phyloP scores from a whole-genome alignment of 1,140 invertebrate species.

The Brachionus asplanchnoidis region DNA sequence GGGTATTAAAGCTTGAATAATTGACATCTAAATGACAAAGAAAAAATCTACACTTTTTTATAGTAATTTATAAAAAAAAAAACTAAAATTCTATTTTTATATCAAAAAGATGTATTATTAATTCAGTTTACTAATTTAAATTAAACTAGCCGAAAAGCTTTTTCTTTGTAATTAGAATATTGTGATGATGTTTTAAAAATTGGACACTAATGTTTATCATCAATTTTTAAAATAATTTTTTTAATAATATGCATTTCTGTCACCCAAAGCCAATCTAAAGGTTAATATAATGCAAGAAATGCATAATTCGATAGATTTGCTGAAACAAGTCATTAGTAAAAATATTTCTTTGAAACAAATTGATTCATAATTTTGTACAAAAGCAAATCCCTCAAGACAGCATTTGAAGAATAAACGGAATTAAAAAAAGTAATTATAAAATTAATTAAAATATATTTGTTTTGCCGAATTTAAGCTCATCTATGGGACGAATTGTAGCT shows the following conservation, averaged over 20 bases:
- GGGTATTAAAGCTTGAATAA: background rate
- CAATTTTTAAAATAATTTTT: background rate
- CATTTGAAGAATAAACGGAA: background rate
- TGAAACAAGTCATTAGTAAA: background rate
- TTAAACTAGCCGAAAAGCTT: background rate
- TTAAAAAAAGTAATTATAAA: constrained; percentile 7
- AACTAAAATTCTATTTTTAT: background rate
- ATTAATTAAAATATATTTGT: background rate
- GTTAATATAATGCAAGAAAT: background rate
- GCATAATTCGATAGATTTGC: background rate
- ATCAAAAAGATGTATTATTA: background rate
- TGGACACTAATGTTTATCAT: background rate
- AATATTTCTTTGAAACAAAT: background rate
- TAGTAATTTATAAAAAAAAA: background rate
- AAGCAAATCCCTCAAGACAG: background rate
- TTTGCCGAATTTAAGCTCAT: background rate
- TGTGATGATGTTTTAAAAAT: background rate
- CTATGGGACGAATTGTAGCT: background rate
- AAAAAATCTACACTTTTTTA: background rate
- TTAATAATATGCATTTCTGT: background rate
- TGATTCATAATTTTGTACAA: background rate
- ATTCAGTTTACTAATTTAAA: background rate
- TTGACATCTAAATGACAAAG: background rate
- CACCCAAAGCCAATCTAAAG: background rate
- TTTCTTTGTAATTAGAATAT: background rate